Base-by-base conservation (phyloP, 2,888 invertebrate genomes). In the Parnassius glacialis region DNA sequence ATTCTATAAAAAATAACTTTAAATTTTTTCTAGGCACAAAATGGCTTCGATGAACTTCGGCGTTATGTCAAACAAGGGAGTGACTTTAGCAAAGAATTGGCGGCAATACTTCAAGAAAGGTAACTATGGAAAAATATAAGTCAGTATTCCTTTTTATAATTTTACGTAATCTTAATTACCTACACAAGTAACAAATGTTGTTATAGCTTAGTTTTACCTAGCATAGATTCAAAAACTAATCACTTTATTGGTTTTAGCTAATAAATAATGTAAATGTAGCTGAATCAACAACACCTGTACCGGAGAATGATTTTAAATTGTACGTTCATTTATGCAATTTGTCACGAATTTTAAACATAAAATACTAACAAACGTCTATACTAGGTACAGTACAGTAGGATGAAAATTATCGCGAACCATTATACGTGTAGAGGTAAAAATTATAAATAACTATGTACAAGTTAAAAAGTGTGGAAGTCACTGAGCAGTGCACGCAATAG, bases 41-140 rank as follows among this genome's bases (percentile, higher is more conserved):
- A 96, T 85, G 97, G 98, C 41, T 98, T 98, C 84, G 98, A 98
- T 77, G 98, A 98, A 83, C 92, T 98, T 56, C 94, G 97, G 63
- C 94, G 96, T 70, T 97, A 97, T 82, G 96, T 98, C 72, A 98
- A 98, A 83, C 97, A 97, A 84, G 98, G 98, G 50, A 96, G 97
- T 54, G 98, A 98, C 82, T 97, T 98, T 83, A 97, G 97, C 89
- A 98, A 98, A 80, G 98, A 98, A 79, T 92, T 98, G 58, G 94
- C 97, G 9, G 92, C 94, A 52, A 96, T 98, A 76, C 90, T 98
- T 70, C 97, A 97, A 87, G 98, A 98, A 92, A 96, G 98, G 98
- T 97, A 90, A 83, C 81, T 41, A 44, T 51, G 25, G 55, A 10
- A 25, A 43, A 59, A 11, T 43, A 11, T 43, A 43, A 2, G 2